These are phyloP conservation scores for Intellagama lesueurii DNA, from an alignment of 2,797 vertebrate genomes.

Conservation along the genomic window DNA sequence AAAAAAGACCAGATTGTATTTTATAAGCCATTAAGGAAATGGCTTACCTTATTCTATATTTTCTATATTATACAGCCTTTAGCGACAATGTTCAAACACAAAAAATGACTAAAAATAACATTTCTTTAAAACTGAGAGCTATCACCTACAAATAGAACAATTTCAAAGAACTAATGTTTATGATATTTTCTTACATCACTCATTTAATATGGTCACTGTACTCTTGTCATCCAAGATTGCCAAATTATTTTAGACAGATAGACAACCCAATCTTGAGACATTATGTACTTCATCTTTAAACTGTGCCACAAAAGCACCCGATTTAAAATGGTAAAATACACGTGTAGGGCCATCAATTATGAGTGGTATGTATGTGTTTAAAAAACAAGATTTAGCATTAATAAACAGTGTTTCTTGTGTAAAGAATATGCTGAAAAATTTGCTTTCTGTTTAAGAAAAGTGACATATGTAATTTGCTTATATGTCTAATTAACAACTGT, in stretches of 20 bases:
- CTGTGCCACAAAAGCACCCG: not conserved
- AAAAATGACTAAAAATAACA: slow-evolving; percentile 36
- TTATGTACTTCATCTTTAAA: slow-evolving; percentile 10
- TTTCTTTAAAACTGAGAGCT: slow-evolving; percentile 43
- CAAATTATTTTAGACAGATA: slow-evolving; percentile 14
- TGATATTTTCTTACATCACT: slow-evolving; percentile 45
- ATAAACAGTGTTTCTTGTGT: not conserved
- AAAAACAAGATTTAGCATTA: not conserved
- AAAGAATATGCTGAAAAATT: slow-evolving; percentile 1
- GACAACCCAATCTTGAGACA: not conserved
- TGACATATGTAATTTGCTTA: not conserved
- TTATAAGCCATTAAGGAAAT: slow-evolving; percentile 29
- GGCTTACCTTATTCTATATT: slow-evolving; percentile 20
- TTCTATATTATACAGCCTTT: slow-evolving; percentile 46
- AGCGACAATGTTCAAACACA: slow-evolving; percentile 47
- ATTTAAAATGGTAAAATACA: not conserved
- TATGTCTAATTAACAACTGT: not conserved
- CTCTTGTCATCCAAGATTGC: slow-evolving; percentile 1
- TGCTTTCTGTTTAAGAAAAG: not conserved
- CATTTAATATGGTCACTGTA: slow-evolving; percentile 27
- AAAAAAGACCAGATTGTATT: slow-evolving; percentile 44
- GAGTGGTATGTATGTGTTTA: not conserved
- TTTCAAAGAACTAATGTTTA: slow-evolving; percentile 15
- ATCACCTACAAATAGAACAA: slow-evolving; percentile 48
- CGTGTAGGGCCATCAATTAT: not conserved